These are phyloP conservation scores for Acanthornis magna DNA, from an alignment of 2,797 vertebrate genomes.

Conservation along the genomic window DNA sequence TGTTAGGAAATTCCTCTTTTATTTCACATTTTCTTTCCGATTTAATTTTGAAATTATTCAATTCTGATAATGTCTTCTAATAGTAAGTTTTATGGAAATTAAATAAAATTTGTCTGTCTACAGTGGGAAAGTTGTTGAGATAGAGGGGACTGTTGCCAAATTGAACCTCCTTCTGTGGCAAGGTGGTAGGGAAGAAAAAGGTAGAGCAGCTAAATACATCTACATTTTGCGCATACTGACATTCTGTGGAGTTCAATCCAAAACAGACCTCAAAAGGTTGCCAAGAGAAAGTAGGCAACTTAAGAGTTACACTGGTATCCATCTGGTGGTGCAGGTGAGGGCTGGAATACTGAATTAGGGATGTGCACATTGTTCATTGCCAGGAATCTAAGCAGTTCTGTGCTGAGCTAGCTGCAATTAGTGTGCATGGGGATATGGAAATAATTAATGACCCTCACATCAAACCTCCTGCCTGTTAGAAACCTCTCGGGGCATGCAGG, in stretches of 20 bases:
- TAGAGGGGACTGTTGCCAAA: background rate
- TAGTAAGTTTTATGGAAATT: background rate
- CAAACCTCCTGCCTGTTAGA: background rate
- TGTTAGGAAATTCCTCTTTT: background rate
- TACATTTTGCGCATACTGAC: background rate
- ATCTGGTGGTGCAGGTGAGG: background rate
- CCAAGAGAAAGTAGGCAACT: background rate
- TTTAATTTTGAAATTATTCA: background rate
- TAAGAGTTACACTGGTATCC: background rate
- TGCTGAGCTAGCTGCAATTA: background rate
- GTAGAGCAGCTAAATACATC: background rate
- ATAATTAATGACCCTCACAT: background rate
- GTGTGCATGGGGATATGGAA: background rate
- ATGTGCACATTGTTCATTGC: background rate
- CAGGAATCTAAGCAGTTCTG: background rate
- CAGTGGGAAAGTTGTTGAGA: background rate
- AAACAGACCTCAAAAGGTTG: background rate
- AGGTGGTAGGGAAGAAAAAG: background rate
- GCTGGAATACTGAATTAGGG: background rate
- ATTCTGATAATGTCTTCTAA: background rate
- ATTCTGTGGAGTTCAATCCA: background rate
- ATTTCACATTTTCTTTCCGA: background rate
- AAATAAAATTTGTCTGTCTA: background rate
- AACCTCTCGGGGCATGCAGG: accelerated
- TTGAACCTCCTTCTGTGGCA: background rate